Evolutionary conservation across 1,140 invertebrate genomes (phyloP).

Genomic region (Nephotettix cincticeps): DNA sequence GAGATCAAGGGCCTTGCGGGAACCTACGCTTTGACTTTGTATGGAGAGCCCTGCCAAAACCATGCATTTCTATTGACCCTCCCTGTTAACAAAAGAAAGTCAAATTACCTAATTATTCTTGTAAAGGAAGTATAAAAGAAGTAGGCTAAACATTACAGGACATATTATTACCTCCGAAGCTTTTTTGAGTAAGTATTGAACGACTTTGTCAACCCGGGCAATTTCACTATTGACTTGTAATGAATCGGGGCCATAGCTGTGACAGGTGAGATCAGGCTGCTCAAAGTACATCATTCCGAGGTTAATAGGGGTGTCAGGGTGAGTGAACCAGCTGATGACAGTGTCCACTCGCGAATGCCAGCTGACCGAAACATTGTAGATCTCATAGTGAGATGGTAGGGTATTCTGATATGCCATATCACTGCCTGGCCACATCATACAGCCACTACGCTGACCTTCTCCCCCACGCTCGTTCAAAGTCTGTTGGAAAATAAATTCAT

Average conservation of each 20-base stretch:
- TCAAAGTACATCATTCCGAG: conserved; percentile 71
- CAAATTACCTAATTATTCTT: too few relatives aligned
- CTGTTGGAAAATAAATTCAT: conserved; percentile 52
- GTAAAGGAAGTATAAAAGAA: too few relatives aligned
- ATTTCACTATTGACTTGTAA: conserved; percentile 52
- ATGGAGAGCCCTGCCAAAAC: too few relatives aligned
- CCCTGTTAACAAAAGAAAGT: too few relatives aligned
- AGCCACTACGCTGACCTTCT: conserved; percentile 52
- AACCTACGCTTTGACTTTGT: too few relatives aligned
- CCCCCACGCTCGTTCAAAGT: conserved; percentile 55
- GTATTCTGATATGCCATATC: conserved; percentile 50
- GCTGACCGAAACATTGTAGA: conserved; percentile 51
- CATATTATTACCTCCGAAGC: neutral
- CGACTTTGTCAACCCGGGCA: conserved; percentile 55
- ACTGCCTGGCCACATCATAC: conserved; percentile 64
- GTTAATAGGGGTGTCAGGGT: conserved; percentile 56
- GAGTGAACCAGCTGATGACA: conserved; percentile 64
- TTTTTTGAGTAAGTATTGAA: conserved; percentile 55
- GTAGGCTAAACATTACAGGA: too few relatives aligned
- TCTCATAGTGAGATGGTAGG: conserved; percentile 50
- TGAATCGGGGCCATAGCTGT: conserved; percentile 52
- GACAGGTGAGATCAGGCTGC: conserved; percentile 65
- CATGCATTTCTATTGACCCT: too few relatives aligned
- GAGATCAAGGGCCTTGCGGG: too few relatives aligned
- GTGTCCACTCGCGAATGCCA: conserved; percentile 59